These are phyloP conservation scores for Scolopax bukidnonensis DNA, from an alignment of 2,797 vertebrate genomes.

Conservation along the genomic window DNA sequence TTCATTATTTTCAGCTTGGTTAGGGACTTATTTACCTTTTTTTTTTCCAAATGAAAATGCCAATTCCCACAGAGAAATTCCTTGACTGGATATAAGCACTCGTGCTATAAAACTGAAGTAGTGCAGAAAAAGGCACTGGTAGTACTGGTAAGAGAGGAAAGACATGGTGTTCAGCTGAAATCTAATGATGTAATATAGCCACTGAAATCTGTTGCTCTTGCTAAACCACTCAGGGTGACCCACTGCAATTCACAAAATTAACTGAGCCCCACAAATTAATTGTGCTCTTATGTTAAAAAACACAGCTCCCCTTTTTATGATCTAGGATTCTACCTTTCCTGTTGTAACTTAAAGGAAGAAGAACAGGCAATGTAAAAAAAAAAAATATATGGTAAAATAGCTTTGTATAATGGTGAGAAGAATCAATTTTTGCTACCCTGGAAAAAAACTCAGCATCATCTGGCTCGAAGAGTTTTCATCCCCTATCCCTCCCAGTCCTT, in stretches of 20 bases:
- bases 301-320: background rate
- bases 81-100: background rate
- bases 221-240: background rate
- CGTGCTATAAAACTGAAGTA: background rate
- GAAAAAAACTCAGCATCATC: background rate
- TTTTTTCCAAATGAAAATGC: background rate
- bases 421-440: background rate
- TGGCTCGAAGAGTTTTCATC: background rate
- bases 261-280: background rate
- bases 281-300: background rate
- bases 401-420: background rate
- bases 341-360: background rate
- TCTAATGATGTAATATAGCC: background rate
- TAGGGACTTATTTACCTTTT: background rate
- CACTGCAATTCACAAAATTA: background rate
- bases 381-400: background rate
- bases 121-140: background rate
- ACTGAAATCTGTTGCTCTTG: background rate
- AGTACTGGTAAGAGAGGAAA: background rate
- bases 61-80: background rate
- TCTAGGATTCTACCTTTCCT: background rate
- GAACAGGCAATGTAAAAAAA: background rate
- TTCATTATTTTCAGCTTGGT: background rate
- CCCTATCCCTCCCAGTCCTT: background rate
- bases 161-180: background rate